Evolutionary conservation across 2,888 invertebrate species (phyloP).

Genomic region (Orchesellides sinensis): DNA sequence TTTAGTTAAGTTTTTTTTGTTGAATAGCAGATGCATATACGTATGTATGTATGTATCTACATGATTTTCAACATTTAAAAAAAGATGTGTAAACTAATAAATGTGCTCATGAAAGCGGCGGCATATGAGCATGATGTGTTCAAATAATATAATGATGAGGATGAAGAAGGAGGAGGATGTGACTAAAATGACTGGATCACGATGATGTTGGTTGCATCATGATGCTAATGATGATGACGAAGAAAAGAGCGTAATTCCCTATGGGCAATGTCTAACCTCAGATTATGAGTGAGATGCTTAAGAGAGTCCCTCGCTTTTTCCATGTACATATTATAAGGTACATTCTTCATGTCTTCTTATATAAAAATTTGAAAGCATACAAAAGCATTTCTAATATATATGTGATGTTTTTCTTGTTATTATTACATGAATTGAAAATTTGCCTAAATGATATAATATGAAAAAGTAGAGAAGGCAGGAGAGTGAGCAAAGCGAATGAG

Average conservation of each 20-base stretch:
- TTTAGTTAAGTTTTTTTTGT: too few relatives aligned
- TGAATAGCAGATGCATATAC: too few relatives aligned
- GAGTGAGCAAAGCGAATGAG: slow-evolving; percentile 23
- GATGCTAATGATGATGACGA: slow-evolving; percentile 57
- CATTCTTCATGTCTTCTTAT: too few relatives aligned
- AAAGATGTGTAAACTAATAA: slow-evolving; percentile 1
- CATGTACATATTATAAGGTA: slow-evolving; percentile 3
- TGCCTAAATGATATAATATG: slow-evolving; percentile 7
- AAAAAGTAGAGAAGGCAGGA: background rate
- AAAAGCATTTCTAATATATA: too few relatives aligned
- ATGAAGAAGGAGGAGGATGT: slow-evolving; percentile 61
- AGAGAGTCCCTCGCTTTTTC: slow-evolving; percentile 59
- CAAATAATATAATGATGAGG: slow-evolving; percentile 33
- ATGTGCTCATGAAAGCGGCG: background rate
- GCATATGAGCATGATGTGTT: slow-evolving; percentile 27
- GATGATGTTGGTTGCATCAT: slow-evolving; percentile 61
- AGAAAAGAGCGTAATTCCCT: slow-evolving; percentile 60
- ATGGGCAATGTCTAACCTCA: slow-evolving; percentile 64
- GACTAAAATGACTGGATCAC: slow-evolving; percentile 66
- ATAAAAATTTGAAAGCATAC: too few relatives aligned
- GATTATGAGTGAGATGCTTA: slow-evolving; percentile 61
- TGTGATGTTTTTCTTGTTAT: too few relatives aligned
- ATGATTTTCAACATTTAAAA: background rate
- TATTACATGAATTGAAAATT: background rate
- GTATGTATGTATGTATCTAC: background rate